Percentiles rank a stretch among this genome's conserved stretches.
Evolutionary conservation across 2,113 vertebrate species (phyloP).

Genomic region (Bufo bufo): DNA sequence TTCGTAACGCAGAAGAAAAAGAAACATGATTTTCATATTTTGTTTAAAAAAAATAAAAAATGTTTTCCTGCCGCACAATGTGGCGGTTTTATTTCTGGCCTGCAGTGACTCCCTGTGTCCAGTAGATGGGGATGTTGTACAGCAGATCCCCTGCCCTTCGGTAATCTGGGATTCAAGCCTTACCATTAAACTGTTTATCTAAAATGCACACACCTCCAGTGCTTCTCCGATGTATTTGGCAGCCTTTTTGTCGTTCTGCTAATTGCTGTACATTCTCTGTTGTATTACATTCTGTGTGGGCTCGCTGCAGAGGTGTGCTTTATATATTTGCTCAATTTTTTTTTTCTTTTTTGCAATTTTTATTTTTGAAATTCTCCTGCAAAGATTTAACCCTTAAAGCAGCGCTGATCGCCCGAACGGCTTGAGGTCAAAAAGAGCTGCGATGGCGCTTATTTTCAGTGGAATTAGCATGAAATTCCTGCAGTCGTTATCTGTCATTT

Average conservation of each 20-base stretch:
- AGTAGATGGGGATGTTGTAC: conserved; percentile 65
- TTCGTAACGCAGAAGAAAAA: no score
- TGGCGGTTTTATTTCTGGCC: neutral
- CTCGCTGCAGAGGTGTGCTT: conserved; percentile 45
- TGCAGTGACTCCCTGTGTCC: conserved; percentile 2
- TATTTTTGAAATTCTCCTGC: neutral
- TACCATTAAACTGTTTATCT: conserved; percentile 61
- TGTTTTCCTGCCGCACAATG: neutral
- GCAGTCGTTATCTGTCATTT: neutral
- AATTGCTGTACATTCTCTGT: conserved; percentile 65
- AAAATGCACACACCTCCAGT: conserved; percentile 60
- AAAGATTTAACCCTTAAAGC: conserved; percentile 3
- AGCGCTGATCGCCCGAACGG: neutral
- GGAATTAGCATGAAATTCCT: neutral
- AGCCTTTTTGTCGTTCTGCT: conserved; percentile 65
- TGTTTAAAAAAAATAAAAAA: neutral
- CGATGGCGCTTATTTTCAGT: no score
- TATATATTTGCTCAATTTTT: neutral
- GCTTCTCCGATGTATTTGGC: conserved; percentile 62
- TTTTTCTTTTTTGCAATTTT: neutral
- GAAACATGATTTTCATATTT: neutral
- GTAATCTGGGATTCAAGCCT: neutral
- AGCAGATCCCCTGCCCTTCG: accelerated
- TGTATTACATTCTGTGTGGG: conserved; percentile 44
- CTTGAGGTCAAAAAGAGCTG: no score